These are phyloP conservation scores for Acridotheres tristis DNA, from an alignment of 2,797 vertebrate genomes.

Conservation along the genomic window DNA sequence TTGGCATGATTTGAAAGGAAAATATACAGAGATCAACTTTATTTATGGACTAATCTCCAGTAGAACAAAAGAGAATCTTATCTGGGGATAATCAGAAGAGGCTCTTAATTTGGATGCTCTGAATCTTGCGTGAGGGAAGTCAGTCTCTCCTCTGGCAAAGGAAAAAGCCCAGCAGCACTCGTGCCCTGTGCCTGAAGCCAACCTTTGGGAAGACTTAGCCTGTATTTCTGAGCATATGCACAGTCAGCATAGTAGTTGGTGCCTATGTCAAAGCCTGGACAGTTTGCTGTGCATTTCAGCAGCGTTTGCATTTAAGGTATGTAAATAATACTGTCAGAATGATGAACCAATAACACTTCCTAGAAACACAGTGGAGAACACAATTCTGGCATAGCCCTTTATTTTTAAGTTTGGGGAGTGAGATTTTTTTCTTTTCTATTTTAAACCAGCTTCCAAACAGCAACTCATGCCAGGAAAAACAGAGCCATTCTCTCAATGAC, in stretches of 20 bases:
- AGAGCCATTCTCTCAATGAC: constrained; percentile 75
- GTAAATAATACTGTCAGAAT: constrained; percentile 49
- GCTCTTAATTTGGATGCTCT: not conserved
- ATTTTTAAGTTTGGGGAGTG: constrained; percentile 35
- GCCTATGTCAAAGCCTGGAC: not conserved
- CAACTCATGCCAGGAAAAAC: constrained; percentile 77
- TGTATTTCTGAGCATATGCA: not conserved
- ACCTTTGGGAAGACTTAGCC: not conserved
- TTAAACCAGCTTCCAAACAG: constrained; percentile 71
- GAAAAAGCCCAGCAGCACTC: not conserved
- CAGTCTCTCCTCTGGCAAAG: not conserved
- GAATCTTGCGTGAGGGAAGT: not conserved
- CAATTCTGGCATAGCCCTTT: constrained; percentile 15
- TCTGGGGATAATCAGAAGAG: not conserved
- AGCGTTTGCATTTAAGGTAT: constrained; percentile 27
- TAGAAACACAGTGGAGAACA: constrained; percentile 59
- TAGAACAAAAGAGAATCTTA: not conserved
- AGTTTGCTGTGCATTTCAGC: not conserved
- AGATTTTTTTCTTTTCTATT: constrained; percentile 64
- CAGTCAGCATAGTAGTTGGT: not conserved
- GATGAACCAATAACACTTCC: constrained; percentile 41
- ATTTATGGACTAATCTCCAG: not conserved
- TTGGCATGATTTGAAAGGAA: not conserved
- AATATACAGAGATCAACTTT: not conserved
- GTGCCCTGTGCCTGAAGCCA: not conserved